Base-by-base conservation (phyloP, 2,113 vertebrate genomes). In the Scytalopus superciliaris region DNA sequence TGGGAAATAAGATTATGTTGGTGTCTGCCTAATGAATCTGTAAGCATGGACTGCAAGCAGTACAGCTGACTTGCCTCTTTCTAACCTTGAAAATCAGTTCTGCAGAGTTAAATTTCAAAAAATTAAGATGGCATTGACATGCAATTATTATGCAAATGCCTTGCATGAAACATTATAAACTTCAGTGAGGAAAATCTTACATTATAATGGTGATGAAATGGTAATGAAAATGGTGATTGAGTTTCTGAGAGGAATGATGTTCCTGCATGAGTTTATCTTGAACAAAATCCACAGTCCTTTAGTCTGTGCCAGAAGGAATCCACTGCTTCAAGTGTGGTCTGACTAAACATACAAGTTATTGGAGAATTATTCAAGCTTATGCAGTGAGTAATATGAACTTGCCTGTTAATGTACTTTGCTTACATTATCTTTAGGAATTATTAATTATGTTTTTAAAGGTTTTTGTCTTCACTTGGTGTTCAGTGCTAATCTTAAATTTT, bases 21-120 rank as follows among this genome's bases (percentile, higher is more conserved):
- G 10, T 94, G 30, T 93, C 69, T 97, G 66, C 28, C 72, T 91
- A 28, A 67, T 84, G 84, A 92, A 63, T 94, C 77, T 90, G 2
- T 80, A 33, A 81, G 87, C 35, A 42, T 64, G 31, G 50, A 59
- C 28, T 87, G 23, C 63, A 88, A 63, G 52, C 85, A 86, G 55
- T 90, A 19, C 37, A 42, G 53, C 40, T 92, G 33, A 45, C 37
- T 87, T 70, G n/a, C 57, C 25, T 72, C 57, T 84, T 89, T 56
- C 67, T 89, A 55, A 67, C 64, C 24, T 82, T 78, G 50, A 81
- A 78, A 87, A 86, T 88, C 73, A 59, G 27, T 42, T 95, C 11
- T 87, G 18, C 30, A 59, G 45, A 94, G 22, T 39, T 94, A 24
- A 50, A 64, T 84, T 77, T 66, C 3, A 83, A 53, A 79, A 42